A percentile compares a stretch with the other conserved stretches of the same genome.
Evolutionary conservation across 2,113 vertebrate species (phyloP).

Genomic region (Cromileptes altivelis): DNA sequence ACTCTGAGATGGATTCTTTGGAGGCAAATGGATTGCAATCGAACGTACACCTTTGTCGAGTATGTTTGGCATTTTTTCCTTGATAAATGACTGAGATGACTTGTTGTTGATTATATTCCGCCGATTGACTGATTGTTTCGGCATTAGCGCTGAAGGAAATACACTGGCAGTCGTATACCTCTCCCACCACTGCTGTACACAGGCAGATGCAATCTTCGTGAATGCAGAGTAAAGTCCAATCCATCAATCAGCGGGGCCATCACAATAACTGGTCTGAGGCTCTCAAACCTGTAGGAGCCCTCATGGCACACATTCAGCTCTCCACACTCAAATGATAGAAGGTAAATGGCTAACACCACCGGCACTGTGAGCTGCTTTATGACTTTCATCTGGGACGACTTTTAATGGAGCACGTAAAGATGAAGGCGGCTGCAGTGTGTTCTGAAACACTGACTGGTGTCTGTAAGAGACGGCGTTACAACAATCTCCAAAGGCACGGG

Average conservation of each 20-base stretch:
- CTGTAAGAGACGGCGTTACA: constrained; percentile 53
- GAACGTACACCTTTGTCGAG: not conserved
- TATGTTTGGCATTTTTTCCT: constrained; percentile 29
- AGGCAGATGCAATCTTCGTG: constrained; percentile 32
- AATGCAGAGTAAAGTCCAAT: constrained; percentile 53
- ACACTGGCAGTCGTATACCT: constrained; percentile 20
- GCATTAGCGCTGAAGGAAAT: constrained; percentile 30
- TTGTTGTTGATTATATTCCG: constrained; percentile 16
- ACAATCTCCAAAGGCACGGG: constrained; percentile 78
- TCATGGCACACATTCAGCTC: constrained; percentile 66
- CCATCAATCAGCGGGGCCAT: constrained; percentile 42
- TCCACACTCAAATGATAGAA: constrained; percentile 58
- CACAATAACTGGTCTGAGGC: constrained; percentile 46
- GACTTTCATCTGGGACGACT: constrained; percentile 57
- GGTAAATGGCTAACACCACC: constrained; percentile 53
- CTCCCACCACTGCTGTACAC: constrained; percentile 15
- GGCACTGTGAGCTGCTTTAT: constrained; percentile 54
- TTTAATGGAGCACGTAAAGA: constrained; percentile 52
- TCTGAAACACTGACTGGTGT: constrained; percentile 56
- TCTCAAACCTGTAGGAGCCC: constrained; percentile 53
- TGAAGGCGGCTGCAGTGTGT: constrained; percentile 59
- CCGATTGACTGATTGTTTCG: constrained; percentile 35
- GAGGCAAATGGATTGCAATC: constrained; percentile 11
- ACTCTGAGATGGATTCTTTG: not conserved
- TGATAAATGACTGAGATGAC: constrained; percentile 17